Evolutionary conservation across 2,888 invertebrate species (phyloP).

Genomic region (Gerosis bhagava): DNA sequence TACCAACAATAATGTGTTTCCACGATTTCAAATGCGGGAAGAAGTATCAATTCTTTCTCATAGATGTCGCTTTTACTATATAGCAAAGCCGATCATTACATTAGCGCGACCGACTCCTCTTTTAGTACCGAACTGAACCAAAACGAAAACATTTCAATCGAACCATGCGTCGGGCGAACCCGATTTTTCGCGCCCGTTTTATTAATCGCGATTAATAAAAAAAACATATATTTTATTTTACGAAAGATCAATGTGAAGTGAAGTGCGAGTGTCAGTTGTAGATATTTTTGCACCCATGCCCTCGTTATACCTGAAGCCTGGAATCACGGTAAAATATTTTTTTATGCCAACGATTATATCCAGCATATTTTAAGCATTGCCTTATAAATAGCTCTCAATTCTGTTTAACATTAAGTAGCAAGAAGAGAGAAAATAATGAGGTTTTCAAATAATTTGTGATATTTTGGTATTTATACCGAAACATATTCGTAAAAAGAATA

Average conservation of each 20-base stretch:
- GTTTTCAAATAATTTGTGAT: no score
- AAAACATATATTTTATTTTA: conserved; percentile 36
- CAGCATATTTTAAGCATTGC: conserved; percentile 48
- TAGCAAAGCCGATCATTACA: conserved; percentile 57
- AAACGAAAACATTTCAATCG: conserved; percentile 68
- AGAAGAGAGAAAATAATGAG: conserved; percentile 12
- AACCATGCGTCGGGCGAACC: conserved; percentile 57
- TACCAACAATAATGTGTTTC: no score
- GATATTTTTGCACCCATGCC: conserved; percentile 62
- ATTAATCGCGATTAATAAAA: conserved; percentile 45
- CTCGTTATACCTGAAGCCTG: conserved; percentile 74
- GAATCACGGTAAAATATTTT: conserved; percentile 67
- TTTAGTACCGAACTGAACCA: no score
- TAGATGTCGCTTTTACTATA: conserved; percentile 33
- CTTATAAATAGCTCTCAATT: conserved; percentile 49
- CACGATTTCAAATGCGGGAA: no score
- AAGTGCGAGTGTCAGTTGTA: conserved; percentile 43
- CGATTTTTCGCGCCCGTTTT: conserved; percentile 64
- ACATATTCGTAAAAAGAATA: no score
- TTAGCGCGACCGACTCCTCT: conserved; percentile 37
- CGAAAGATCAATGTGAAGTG: conserved; percentile 57
- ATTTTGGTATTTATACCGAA: no score
- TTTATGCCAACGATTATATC: conserved; percentile 33
- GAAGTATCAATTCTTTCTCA: neutral
- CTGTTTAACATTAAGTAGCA: conserved; percentile 29